Evolutionary conservation across 1,140 invertebrate species (phyloP), one percentile per base, ranked within the genome.

Genomic region (Branchinecta lynchi): DNA sequence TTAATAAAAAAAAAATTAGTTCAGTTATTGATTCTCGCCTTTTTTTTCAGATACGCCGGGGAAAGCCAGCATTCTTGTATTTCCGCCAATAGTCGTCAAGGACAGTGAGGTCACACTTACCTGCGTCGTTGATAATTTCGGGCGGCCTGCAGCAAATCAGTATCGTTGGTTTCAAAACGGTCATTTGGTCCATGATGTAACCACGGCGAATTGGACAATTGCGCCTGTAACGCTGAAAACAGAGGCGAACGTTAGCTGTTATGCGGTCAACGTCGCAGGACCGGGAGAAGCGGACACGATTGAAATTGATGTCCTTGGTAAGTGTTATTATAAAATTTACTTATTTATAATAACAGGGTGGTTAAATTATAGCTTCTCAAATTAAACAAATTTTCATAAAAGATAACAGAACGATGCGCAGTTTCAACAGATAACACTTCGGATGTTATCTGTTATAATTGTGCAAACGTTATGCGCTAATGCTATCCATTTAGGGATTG

Each of bases 231-330:
- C 87, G 32, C 79, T 93, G 45, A 87, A 90, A 76, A 89, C 87
- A 44, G 82, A 88, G 65, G 87, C 88, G 72, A 92, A 92, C 80
- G 93, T 92, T 79, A 89, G 89, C 0, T 95, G 92, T 75, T 82
- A 86, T 70, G 90, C 89, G 0, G 83, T 85, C 75, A 93, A 92
- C 77, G 84, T 86, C 32, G 91, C 89, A 7, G 91, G 91, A 0
- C 84, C 86, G 72, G 89, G 90, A 3, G 82, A 84, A 66, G 80
- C 84, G 8, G 89, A 87, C 7, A 85, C 83, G 17, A 83, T 85
- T 20, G 82, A 83, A 74, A 85, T 94, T 72, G 85, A 92, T 75
- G 90, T 93, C 44, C 81, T 86, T 12, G 88, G 88, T 90, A 79
- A 82, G 77, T 43, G 68, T 32, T 32, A 32, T 32, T 32, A 32